phyloP scores from a whole-genome alignment of 2,888 invertebrate genomes.

The Drosophila formosana region DNA sequence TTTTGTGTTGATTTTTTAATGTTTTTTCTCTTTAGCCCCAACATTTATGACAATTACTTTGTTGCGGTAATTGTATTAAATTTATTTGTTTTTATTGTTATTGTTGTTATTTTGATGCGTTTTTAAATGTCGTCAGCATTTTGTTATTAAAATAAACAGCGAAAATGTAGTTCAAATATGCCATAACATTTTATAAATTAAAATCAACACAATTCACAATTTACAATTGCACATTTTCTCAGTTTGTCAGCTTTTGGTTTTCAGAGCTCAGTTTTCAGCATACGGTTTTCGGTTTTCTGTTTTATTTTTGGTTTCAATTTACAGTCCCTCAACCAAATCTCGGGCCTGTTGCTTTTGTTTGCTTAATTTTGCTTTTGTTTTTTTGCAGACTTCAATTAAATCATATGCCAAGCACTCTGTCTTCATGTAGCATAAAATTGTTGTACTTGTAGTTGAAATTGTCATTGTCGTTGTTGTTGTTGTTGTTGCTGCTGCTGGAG shows the following conservation, averaged over 20 bases:
- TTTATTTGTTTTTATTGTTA: slow-evolving; percentile 8
- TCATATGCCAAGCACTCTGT: slow-evolving; percentile 61
- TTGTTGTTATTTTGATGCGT: slow-evolving; percentile 57
- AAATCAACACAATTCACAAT: slow-evolving; percentile 49
- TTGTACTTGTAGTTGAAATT: slow-evolving; percentile 29
- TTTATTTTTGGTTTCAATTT: slow-evolving; percentile 37
- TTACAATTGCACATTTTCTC: slow-evolving; percentile 30
- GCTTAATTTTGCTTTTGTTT: slow-evolving; percentile 30
- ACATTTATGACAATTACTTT: slow-evolving; percentile 51
- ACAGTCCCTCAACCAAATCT: slow-evolving; percentile 28
- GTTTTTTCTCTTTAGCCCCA: slow-evolving; percentile 23
- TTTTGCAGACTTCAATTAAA: slow-evolving; percentile 69
- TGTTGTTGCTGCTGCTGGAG: slow-evolving; percentile 25
- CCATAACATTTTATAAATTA: slow-evolving; percentile 45
- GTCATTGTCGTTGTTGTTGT: slow-evolving; percentile 17
- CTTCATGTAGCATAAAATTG: slow-evolving; percentile 66
- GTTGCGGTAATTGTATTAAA: slow-evolving; percentile 37
- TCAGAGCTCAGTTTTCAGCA: background rate
- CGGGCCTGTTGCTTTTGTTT: slow-evolving; percentile 23
- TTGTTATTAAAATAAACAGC: slow-evolving; percentile 63
- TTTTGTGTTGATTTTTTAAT: slow-evolving; percentile 45
- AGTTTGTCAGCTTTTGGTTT: slow-evolving; percentile 31
- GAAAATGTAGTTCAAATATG: slow-evolving; percentile 42
- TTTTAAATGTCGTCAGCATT: slow-evolving; percentile 68
- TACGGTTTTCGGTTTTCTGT: slow-evolving; percentile 31